A percentile compares a stretch with the other conserved stretches of the same genome.
These are phyloP conservation scores for Eleutherodactylus coqui DNA, from an alignment of 2,797 vertebrate genomes.

Conservation along the genomic window DNA sequence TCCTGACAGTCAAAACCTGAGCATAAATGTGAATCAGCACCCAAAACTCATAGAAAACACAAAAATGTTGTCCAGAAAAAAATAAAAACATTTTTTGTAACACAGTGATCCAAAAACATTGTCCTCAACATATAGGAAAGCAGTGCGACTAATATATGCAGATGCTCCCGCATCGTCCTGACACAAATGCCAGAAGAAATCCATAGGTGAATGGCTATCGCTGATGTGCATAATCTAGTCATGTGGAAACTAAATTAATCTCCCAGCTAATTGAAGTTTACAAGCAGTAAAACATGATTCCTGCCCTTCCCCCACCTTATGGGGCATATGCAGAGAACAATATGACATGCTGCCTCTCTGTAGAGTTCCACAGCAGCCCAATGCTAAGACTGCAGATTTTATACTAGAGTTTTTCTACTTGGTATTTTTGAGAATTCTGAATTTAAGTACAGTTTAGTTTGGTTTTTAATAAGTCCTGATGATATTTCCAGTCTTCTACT, in stretches of 20 bases:
- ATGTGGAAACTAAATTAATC: neutral
- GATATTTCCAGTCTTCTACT: neutral
- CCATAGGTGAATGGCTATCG: conserved; percentile 13
- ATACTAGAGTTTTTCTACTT: too few species aligned
- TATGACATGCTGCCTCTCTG: neutral
- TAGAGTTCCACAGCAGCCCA: neutral
- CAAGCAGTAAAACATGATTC: neutral
- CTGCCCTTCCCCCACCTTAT: neutral
- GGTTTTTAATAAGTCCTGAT: too few species aligned
- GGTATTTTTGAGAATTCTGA: too few species aligned
- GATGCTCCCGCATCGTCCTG: neutral
- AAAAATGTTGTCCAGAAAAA: too few species aligned
- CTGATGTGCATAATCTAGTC: neutral
- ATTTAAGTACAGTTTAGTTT: too few species aligned
- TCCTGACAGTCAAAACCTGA: too few species aligned
- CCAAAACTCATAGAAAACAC: too few species aligned
- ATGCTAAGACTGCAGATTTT: neutral
- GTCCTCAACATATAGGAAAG: neutral
- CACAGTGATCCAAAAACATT: neutral
- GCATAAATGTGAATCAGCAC: too few species aligned
- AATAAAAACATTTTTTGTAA: too few species aligned
- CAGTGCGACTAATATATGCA: neutral
- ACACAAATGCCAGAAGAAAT: neutral
- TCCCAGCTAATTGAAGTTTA: conserved; percentile 6
- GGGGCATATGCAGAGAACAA: neutral